phyloP scores from a whole-genome alignment of 2,113 vertebrate genomes.

The Melanerpes formicivorus region DNA sequence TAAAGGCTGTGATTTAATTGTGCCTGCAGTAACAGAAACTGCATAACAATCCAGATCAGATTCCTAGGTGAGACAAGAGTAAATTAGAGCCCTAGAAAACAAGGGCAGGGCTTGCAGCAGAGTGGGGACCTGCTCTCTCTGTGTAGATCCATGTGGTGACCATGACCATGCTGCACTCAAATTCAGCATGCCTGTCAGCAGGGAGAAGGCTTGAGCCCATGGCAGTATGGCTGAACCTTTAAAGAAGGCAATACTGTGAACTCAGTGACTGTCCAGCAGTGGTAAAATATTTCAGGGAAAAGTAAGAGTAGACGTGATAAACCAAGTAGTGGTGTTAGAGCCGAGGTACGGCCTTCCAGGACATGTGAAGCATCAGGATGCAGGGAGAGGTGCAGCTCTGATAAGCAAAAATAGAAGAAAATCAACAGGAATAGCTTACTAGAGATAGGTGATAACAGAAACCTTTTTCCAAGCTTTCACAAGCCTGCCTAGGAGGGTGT shows the following conservation, averaged over 20 bases:
- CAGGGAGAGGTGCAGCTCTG: not conserved
- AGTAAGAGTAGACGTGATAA: not conserved
- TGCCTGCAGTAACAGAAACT: not conserved
- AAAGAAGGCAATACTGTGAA: not conserved
- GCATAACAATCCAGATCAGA: not conserved
- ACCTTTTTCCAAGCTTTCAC: not conserved
- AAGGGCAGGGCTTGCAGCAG: not conserved
- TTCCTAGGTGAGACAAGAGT: not conserved
- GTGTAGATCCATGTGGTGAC: not conserved
- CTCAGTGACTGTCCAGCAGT: not conserved
- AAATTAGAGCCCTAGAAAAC: not conserved
- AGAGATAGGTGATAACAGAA: not conserved
- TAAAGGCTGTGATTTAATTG: not conserved
- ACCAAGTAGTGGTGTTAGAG: not conserved
- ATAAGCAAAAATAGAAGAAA: not conserved
- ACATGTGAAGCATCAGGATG: not conserved
- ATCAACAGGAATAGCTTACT: not conserved
- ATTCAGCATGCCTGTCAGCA: not conserved
- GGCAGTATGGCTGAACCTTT: not conserved
- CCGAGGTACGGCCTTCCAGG: not conserved
- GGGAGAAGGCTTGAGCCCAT: rapidly evolving
- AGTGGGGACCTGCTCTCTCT: not conserved
- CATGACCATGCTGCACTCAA: rapidly evolving
- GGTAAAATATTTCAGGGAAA: not conserved
- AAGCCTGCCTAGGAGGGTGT: not conserved